Evolutionary conservation across 1,140 invertebrate species (phyloP), one percentile per base, ranked within the genome.

Genomic region (Yoshiicerus persimilis): DNA sequence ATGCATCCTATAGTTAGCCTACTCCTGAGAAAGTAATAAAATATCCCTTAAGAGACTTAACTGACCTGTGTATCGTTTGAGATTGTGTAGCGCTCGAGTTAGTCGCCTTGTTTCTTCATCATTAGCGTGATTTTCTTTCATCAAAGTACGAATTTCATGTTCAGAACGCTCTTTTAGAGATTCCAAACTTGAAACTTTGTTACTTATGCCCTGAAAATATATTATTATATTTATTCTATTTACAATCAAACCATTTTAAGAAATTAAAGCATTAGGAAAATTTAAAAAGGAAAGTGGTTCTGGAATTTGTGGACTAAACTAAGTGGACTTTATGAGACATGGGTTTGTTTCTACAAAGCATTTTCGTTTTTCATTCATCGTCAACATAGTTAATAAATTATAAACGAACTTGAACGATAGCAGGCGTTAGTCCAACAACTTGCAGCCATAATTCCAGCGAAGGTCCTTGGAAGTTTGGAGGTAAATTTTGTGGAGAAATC

Each of bases 381-480:
- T 77, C 2, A 87, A 86, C 30, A 23, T 6, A 86, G 66, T n/a
- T 25, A 4, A 27, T 85, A 9, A 38, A 85, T 23, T 3, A 13
- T 34, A n/a, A n/a, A 90, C 91, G 91, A 92, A 96, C 96, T 94
- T 95, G 93, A 86, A 96, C 95, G 80, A 95, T 95, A 90, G 95
- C 94, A 89, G 94, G 93, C 62, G 94, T 94, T 25, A 97, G 94
- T 62, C 97, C 97, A 47, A 99, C 98, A 83, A 99, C 96, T 89
- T 96, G 94, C 16, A 99, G 94, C 98, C 98, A 99, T 92, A 98
- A 96, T 92, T 95, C 94, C 91, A 98, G 93, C 77, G 96, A 96
- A 38, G 97, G 95, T 90, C 95, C 93, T 90, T 93, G 92, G 88
- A 95, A 93, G 91, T 96, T 95, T 66, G 93, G 91, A 91, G 94